These are phyloP conservation scores for Heptranchias perlo DNA, from an alignment of 2,113 vertebrate genomes.

Conservation along the genomic window DNA sequence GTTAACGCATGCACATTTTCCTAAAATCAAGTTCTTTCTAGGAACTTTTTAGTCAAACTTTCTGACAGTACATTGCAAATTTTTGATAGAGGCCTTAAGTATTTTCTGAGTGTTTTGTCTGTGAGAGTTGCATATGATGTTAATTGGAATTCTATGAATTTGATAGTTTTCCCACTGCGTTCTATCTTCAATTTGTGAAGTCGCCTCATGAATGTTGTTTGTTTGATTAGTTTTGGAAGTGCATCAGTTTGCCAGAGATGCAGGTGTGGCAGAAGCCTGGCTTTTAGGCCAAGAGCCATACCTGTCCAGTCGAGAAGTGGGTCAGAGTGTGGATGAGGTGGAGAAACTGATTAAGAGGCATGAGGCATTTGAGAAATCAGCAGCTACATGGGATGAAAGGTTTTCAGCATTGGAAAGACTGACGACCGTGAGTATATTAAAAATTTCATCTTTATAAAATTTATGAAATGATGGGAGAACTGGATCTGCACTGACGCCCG, in stretches of 20 bases:
- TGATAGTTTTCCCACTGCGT: neutral
- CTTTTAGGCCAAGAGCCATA: constrained; percentile 90
- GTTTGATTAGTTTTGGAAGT: constrained; percentile 82
- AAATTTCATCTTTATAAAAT: too few relatives aligned
- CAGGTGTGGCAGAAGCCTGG: constrained; percentile 93
- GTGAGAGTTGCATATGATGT: neutral
- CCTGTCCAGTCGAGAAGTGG: constrained; percentile 81
- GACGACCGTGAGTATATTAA: constrained; percentile 76
- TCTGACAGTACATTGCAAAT: too few relatives aligned
- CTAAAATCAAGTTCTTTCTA: neutral
- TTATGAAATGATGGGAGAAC: neutral
- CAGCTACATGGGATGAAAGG: constrained; percentile 92
- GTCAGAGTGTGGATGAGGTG: constrained; percentile 89
- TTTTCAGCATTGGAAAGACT: constrained; percentile 88
- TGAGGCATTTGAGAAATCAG: constrained; percentile 92
- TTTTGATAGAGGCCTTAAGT: neutral
- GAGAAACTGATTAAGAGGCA: constrained; percentile 94
- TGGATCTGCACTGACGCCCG: neutral
- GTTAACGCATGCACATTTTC: neutral
- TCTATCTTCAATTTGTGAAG: neutral
- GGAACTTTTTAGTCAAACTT: neutral
- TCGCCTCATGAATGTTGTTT: neutral
- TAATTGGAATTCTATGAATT: neutral
- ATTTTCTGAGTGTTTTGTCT: neutral
- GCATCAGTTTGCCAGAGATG: constrained; percentile 91